Base-by-base conservation (phyloP, 2,888 invertebrate species). In the Empis livida region DNA sequence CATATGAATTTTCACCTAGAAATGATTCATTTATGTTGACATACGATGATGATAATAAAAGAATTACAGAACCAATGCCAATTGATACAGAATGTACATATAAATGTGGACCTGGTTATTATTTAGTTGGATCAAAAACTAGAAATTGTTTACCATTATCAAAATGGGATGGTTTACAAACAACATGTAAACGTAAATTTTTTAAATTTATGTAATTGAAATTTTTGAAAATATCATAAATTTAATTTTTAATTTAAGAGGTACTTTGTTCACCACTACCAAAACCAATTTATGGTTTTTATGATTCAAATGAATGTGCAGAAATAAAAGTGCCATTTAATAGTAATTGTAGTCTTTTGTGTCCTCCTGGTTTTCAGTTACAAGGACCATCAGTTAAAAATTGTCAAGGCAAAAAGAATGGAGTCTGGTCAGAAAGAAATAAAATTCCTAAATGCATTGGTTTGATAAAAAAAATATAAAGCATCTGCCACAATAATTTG, bases 41-140 rank as follows among this genome's bases (percentile, higher is more conserved):
- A 9, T 59, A 57, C 42, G 45, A 53, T 1, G 52, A 55, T 38
- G 58, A 57, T 8, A 46, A 45, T 5, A 51, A 52, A 41, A 55
- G 58, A 5, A 50, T 55, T 10, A 59, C 59, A 0, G 57, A 56
- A 45, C 54, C 58, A 14, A 60, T 70, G 57, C 75, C 76, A 11
- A 79, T 80, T 44, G 80, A 81, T 55, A 78, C 82, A 0, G 74
- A 75, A 42, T 84, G 83, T 56, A 71, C 71, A 32, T 81, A 81
- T 57, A 70, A 70, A 13, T 84, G 83, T 57, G 72, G 75, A 48
- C 66, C 69, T n/a, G 82, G 82, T 1, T 77, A 73, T 59, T 72
- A 74, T 53, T 64, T 82, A 42, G 74, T 79, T 16, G 82, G 82
- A 1, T 80, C 82, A 14, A 70, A 71, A 51, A 73, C 73, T 51